Evolutionary conservation across 2,888 invertebrate species (phyloP), one percentile per base, ranked within the genome.

Genomic region (Lasioglossum malachurum): DNA sequence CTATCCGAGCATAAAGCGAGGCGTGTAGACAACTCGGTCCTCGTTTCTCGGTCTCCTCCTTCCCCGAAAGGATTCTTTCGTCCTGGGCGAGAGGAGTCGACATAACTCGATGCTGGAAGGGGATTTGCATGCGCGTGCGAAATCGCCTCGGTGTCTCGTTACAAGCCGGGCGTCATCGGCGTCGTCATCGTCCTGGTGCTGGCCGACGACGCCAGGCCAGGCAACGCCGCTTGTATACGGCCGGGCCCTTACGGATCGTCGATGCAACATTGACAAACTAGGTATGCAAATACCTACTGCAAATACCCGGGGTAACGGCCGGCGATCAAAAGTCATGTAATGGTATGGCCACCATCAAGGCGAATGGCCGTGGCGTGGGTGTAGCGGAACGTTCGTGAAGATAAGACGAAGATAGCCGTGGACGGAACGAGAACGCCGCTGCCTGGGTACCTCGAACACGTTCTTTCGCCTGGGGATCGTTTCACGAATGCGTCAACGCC

Each of bases 251-350:
- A 57, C 83, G 87, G 88, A 87, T 88, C 83, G 82, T 84, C 88
- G 89, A 87, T 87, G 91, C 90, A 89, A 91, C 92, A 90, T 90
- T 93, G 94, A 94, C 92, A 92, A 93, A 93, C 92, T 92, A 89
- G 92, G 91, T 90, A 92, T 93, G 93, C 92, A 90, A 91, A 92
- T 92, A 86, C 80, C 80, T 77, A 82, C 84, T 87, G 90, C 89
- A 88, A 91, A 91, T 91, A 90, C 89, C 83, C 82, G 87, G 89
- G 88, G 89, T 93, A 93, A 94, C 93, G 93, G 91, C 90, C 88
- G 85, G 88, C 92, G 93, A 93, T 94, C 93, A 94, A 94, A 94
- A 94, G 91, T 93, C 94, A 89, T 94, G 94, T 94, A 94, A 94
- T 94, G 93, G 92, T 92, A 91, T 87, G 92, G 91, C 91, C 92